Conservation (phyloP, 2,113 vertebrate species). For the Emydocephalus ijimae region DNA sequence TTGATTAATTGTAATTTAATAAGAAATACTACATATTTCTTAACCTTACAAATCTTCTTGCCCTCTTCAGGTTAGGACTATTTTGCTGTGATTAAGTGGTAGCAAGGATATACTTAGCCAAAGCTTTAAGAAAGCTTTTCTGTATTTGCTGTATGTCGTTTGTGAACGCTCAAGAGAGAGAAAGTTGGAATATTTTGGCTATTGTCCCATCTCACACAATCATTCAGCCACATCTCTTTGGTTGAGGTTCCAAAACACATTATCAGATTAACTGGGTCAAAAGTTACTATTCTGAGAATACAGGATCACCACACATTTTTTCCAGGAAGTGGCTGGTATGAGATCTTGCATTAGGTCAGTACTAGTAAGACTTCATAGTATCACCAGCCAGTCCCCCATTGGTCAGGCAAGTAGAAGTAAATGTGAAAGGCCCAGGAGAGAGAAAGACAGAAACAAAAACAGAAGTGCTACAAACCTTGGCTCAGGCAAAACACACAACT, state of each 20-base stretch:
- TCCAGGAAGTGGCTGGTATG: neutral
- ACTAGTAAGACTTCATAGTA: neutral
- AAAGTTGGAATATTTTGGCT: neutral
- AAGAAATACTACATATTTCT: neutral
- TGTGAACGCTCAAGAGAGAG: neutral
- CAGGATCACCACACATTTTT: neutral
- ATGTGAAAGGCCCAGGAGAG: neutral
- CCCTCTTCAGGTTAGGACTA: neutral
- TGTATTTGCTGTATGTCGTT: neutral
- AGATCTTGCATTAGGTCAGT: neutral
- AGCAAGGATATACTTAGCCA: neutral
- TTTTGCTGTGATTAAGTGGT: neutral
- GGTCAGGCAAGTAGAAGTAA: neutral
- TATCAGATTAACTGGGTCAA: neutral
- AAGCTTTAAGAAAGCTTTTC: neutral
- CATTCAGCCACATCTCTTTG: neutral
- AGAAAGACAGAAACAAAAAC: neutral
- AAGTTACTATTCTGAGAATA: neutral
- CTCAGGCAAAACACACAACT: neutral
- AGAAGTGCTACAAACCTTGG: neutral
- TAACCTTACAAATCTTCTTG: neutral
- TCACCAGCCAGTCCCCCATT: neutral
- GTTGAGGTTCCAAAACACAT: neutral
- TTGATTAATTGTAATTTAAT: neutral
- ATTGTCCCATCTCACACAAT: neutral